These are phyloP conservation scores for Proteles cristata DNA, from an alignment of 2,113 vertebrate species.

Conservation along the genomic window DNA sequence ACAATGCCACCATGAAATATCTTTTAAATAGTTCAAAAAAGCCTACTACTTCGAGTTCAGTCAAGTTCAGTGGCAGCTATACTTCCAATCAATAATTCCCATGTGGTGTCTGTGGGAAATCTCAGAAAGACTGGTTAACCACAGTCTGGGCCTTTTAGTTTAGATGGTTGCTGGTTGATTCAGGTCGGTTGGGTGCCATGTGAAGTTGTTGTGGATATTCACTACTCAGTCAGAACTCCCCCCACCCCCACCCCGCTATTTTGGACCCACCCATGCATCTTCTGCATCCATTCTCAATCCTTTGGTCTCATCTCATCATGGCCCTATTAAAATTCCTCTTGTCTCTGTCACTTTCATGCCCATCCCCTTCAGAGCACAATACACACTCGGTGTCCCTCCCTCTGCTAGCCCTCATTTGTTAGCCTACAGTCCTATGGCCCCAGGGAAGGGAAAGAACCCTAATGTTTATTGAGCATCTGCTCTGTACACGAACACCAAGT, in stretches of 20 bases:
- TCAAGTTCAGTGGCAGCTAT: neutral
- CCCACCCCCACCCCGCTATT: neutral
- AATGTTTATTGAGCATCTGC: neutral
- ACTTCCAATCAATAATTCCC: neutral
- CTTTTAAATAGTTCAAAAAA: neutral
- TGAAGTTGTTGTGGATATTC: neutral
- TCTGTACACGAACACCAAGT: neutral
- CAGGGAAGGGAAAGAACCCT: neutral
- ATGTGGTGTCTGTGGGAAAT: slow-evolving; percentile 1
- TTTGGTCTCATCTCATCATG: neutral
- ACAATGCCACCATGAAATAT: neutral
- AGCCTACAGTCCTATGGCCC: neutral
- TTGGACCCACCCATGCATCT: neutral
- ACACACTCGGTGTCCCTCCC: neutral
- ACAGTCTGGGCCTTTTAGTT: neutral
- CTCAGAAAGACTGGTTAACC: slow-evolving; percentile 7
- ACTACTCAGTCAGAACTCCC: neutral
- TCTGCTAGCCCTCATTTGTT: slow-evolving; percentile 1
- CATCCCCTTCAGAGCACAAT: neutral
- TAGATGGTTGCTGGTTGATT: neutral
- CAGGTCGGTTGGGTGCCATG: neutral
- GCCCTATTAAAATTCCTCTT: slow-evolving; percentile 7
- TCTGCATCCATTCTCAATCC: neutral
- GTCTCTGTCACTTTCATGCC: neutral
- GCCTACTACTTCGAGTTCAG: neutral